Percentiles rank a stretch among this genome's conserved stretches.
Conservation (phyloP, 2,113 vertebrate species). For the Paedocypris sp. region DNA sequence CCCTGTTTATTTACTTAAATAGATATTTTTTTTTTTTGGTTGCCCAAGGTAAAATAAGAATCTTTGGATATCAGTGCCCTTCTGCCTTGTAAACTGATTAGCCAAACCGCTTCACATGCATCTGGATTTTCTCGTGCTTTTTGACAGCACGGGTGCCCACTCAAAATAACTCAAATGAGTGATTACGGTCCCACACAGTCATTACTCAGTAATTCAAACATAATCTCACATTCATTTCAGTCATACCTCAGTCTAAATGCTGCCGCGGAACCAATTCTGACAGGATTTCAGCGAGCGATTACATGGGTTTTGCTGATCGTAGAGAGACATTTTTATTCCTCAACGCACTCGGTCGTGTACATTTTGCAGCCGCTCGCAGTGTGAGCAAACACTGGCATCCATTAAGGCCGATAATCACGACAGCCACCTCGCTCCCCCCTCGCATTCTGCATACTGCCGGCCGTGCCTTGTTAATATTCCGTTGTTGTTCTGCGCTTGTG, state of each 20-base stretch:
- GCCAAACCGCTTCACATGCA: background rate
- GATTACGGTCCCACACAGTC: conserved; percentile 4
- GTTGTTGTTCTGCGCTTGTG: conserved; percentile 55
- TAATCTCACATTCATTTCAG: conserved; percentile 1
- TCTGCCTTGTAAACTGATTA: background rate
- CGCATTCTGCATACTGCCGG: conserved; percentile 26
- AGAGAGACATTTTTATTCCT: background rate
- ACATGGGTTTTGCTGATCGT: background rate
- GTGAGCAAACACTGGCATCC: conserved; percentile 26
- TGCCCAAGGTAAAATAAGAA: too few relatives aligned
- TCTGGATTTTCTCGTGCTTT: background rate
- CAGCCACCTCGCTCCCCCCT: conserved; percentile 25
- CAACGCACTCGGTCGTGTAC: background rate
- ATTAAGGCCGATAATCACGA: conserved; percentile 44
- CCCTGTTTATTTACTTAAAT: too few relatives aligned
- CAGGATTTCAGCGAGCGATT: conserved; percentile 9
- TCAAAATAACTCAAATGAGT: conserved; percentile 15
- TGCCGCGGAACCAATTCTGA: background rate
- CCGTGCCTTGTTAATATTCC: conserved; percentile 67
- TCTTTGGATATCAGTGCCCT: too few relatives aligned
- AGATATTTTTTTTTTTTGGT: too few relatives aligned
- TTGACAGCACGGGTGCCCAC: background rate
- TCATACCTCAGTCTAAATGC: background rate
- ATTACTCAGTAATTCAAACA: conserved; percentile 1
- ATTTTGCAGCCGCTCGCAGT: conserved; percentile 5